Conservation (phyloP, 1,140 invertebrate genomes). For the Pseudoatta argentina region DNA sequence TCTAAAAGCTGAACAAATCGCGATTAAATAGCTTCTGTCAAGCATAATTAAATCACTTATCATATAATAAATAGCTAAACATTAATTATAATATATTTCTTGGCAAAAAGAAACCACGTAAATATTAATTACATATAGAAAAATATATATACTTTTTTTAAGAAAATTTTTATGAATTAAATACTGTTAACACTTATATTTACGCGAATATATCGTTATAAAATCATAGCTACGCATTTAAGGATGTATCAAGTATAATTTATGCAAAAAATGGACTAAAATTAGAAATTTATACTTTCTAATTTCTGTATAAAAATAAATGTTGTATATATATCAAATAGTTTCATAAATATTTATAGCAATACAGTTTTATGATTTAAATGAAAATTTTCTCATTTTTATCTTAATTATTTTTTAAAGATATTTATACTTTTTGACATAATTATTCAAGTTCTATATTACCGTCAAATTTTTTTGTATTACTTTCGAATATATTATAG, state of each 20-base stretch:
- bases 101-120: not conserved
- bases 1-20: conserved; percentile 49
- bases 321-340: too few species aligned
- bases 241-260: not conserved
- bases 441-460: too few species aligned
- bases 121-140: not conserved
- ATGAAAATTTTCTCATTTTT: too few species aligned
- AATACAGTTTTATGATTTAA: too few species aligned
- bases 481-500: too few species aligned
- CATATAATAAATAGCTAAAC: not conserved
- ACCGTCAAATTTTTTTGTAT: too few species aligned
- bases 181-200: conserved; percentile 4
- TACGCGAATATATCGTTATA: conserved; percentile 6
- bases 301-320: too few species aligned
- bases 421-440: too few species aligned
- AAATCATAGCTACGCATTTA: conserved; percentile 33
- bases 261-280: too few species aligned
- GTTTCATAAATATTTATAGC: too few species aligned
- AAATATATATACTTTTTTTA: not conserved
- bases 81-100: not conserved
- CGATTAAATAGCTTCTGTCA: conserved; percentile 38
- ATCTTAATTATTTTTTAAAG: too few species aligned
- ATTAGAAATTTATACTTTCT: too few species aligned
- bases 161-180: not conserved
- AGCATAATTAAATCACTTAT: conserved; percentile 13